Base-by-base conservation (phyloP, 2,888 invertebrate genomes). In the Caradrina kadenii region DNA sequence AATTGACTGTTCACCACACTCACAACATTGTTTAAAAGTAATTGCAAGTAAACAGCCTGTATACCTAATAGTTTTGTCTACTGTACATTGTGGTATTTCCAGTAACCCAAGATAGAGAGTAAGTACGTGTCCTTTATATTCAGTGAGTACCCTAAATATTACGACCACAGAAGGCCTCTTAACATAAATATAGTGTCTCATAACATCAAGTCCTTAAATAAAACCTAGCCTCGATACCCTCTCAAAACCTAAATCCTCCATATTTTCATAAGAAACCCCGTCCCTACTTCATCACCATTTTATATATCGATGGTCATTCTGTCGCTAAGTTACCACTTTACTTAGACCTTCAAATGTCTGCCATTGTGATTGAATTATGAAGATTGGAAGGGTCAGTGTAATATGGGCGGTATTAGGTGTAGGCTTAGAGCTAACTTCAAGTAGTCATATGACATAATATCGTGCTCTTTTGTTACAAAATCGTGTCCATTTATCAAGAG, bases 381-480 rank as follows among this genome's bases (percentile, higher is more conserved):
- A 61, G 61, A 79, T 55, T 58, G 17, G 31, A 7, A 55, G 66
- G 86, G 45, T 82, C 90, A 76, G 56, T 21, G 35, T 79, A 76
- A 13, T 66, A 45, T 88, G 85, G 88, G 22, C 50, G 22, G 68
- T 70, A 76, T 76, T 82, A 79, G 71, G 79, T 81, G 71, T 82
- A 83, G 81, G 82, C 82, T 83, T 82, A 75, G 69, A 70, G 61
- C 72, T 76, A 72, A 79, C 75, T 81, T 80, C 63, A 77, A 79
- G 69, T 72, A 81, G 84, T 78, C 82, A 72, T 87, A 84, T 83
- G 84, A 87, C 87, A 84, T 87, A 80, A 87, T 86, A 87, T 84
- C 81, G 81, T 69, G 79, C 76, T 79, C 86, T 82, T 88, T 88
- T 88, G 87, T 89, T 82, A 78, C 74, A 79, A 86, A 89, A 90